Evolutionary conservation across 1,140 invertebrate genomes (phyloP), one percentile per base, ranked within the genome.

Genomic region (Druon quercuslanigerum): DNA sequence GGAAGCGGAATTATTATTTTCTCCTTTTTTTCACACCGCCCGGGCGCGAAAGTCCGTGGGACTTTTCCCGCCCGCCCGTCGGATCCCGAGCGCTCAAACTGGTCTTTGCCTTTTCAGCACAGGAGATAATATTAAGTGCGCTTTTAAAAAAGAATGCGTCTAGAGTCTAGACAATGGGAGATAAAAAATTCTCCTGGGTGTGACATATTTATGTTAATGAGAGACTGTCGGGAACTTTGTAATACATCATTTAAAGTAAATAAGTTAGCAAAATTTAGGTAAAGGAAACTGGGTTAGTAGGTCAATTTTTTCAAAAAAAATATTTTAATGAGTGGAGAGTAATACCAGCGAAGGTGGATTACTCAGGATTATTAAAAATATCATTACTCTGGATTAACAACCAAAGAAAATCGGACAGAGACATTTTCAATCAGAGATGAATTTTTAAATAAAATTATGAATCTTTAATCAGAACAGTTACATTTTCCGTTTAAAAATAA

Each of bases 1-100:
- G 57, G 57, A 66, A 66, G 57, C 40, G 57, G 25, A 66, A 66
- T 66, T 66, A 40, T 66, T 40, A 66, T 25, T 66, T 66, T 66
- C 8, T 25, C 33, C 13, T 20, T 20, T 57, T 57, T 57, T 20
- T 20, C 7, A 57, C 40, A 40, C 40, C 8, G 4, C 19, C 19
- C 19, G n/a, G 2, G 7, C 19, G n/a, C 12, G 5, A 17, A 20
- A 20, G 20, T 57, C 19, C 19, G n/a, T n/a, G n/a, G n/a, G n/a
- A 9, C 9, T 11, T 5, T 12, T 0, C 12, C 25, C 25, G 25
- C 17, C 16, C 20, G 56, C 12, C 56, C 52, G 52, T 54, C 52
- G 56, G 56, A 60, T 60, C 17, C 17, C 17, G 20, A 57, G 25
- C 17, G 13, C 17, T 17, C 6, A 57, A 20, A 57, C 54, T 57